phyloP scores from a whole-genome alignment of 1,140 invertebrate genomes.

The Drosophila santomea region DNA sequence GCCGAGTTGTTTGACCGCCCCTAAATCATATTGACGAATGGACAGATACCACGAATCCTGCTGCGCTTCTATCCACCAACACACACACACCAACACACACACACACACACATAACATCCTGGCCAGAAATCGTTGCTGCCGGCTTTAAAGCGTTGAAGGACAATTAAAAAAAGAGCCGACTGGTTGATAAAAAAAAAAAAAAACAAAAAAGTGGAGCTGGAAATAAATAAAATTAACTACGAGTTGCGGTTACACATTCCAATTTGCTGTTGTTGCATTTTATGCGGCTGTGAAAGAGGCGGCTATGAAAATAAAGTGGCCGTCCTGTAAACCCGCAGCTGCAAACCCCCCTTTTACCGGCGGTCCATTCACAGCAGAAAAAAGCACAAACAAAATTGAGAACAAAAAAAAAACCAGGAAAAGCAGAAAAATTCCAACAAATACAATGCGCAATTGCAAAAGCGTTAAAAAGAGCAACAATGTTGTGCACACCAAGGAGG shows the following conservation, averaged over 20 bases:
- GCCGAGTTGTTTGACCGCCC: slow-evolving; percentile 35
- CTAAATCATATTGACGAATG: slow-evolving; percentile 69
- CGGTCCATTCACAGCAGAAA: slow-evolving; percentile 27
- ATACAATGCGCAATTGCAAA: slow-evolving; percentile 77
- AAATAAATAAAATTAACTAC: slow-evolving; percentile 82
- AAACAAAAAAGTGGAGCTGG: slow-evolving; percentile 14
- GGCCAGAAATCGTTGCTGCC: slow-evolving; percentile 16
- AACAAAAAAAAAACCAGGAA: not conserved
- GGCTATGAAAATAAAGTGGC: slow-evolving; percentile 80
- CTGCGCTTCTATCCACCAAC: not conserved
- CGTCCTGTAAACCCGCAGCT: slow-evolving; percentile 58
- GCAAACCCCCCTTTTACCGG: slow-evolving; percentile 6
- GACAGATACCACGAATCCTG: slow-evolving; percentile 12
- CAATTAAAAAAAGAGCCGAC: slow-evolving; percentile 15
- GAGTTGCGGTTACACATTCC: slow-evolving; percentile 81
- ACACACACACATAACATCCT: not conserved
- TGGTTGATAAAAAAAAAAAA: slow-evolving; percentile 25
- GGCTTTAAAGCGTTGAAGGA: slow-evolving; percentile 54
- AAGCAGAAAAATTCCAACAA: slow-evolving; percentile 70
- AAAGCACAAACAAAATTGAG: slow-evolving; percentile 34
- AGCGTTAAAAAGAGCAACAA: slow-evolving; percentile 80
- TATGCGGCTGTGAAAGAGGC: slow-evolving; percentile 80
- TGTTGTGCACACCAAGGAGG: slow-evolving; percentile 48
- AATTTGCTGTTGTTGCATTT: slow-evolving; percentile 82
- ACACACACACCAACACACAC: not conserved